These are phyloP conservation scores for Gadus chalcogrammus DNA, from an alignment of 2,113 vertebrate species.

Conservation along the genomic window DNA sequence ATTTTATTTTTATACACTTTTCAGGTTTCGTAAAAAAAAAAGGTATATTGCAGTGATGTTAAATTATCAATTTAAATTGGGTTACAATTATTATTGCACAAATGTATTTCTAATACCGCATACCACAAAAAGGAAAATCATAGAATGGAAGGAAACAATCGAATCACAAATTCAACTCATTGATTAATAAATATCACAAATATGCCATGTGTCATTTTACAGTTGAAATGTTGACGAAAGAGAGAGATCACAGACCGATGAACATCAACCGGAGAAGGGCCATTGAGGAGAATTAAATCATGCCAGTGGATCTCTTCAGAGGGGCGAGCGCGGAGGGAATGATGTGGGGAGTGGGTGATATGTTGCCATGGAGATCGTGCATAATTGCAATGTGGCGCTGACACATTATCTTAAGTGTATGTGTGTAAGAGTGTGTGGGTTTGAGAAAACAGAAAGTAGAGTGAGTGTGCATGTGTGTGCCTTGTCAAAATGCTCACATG, in stretches of 20 bases:
- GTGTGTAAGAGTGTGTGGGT: slow-evolving; percentile 5
- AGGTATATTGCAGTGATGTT: slow-evolving; percentile 62
- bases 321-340: slow-evolving; percentile 2
- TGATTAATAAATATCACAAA: slow-evolving; percentile 63
- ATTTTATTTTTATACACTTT: slow-evolving; percentile 58
- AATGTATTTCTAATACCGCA: slow-evolving; percentile 52
- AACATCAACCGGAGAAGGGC: background rate
- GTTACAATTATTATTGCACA: slow-evolving; percentile 73
- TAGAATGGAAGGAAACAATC: slow-evolving; percentile 32
- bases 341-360: background rate
- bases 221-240: background rate
- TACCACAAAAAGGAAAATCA: slow-evolving; percentile 38
- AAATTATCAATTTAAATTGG: slow-evolving; percentile 55
- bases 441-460: background rate
- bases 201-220: slow-evolving; percentile 39
- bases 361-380: slow-evolving; percentile 44
- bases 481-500: slow-evolving; percentile 16
- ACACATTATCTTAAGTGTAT: slow-evolving; percentile 24
- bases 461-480: background rate
- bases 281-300: too few species aligned
- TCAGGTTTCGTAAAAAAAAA: slow-evolving; percentile 72
- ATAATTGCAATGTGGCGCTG: slow-evolving; percentile 21
- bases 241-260: slow-evolving; percentile 39
- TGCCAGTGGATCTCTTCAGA: slow-evolving; percentile 13
- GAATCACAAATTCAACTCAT: slow-evolving; percentile 34